These are phyloP conservation scores for Graphium colonna DNA, from an alignment of 2,888 invertebrate species.

Conservation along the genomic window DNA sequence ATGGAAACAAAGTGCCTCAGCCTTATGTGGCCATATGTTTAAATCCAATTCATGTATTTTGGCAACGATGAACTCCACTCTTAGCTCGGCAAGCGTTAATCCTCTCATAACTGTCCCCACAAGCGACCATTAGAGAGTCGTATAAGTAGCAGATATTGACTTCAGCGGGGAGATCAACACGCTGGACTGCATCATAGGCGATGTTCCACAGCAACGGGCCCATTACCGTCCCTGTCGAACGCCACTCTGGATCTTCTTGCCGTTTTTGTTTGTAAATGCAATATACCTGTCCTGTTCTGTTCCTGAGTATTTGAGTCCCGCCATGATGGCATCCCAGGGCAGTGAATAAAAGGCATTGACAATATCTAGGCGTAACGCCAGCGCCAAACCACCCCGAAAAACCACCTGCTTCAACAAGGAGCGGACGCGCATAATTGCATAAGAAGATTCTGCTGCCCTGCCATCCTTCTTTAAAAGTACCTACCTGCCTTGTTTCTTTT, in stretches of 20 bases:
- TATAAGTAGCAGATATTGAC: neutral
- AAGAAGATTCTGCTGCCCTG: conserved; percentile 25
- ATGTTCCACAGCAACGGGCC: neutral
- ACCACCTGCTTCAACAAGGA: conserved; percentile 7
- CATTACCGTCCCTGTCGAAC: neutral
- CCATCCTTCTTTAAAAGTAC: conserved; percentile 22
- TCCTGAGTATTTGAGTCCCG: too few relatives aligned
- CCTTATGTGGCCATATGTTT: too few relatives aligned
- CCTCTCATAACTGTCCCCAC: too few relatives aligned
- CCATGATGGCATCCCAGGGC: conserved; percentile 31
- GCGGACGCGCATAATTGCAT: conserved; percentile 1
- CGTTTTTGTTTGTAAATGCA: neutral
- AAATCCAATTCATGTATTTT: too few relatives aligned
- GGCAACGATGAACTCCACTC: too few relatives aligned
- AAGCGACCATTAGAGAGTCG: neutral
- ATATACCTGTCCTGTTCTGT: conserved; percentile 12
- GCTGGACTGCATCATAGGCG: neutral
- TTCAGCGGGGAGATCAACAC: neutral
- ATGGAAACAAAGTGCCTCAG: too few relatives aligned
- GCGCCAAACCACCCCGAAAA: conserved; percentile 20
- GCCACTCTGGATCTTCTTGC: neutral
- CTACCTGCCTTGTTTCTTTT: conserved; percentile 22
- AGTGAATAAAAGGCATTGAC: conserved; percentile 32
- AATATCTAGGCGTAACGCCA: conserved; percentile 30
- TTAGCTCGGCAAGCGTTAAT: too few relatives aligned